These are phyloP conservation scores for Eulemur mongoz DNA, from an alignment of 2,797 vertebrate species.

Conservation along the genomic window DNA sequence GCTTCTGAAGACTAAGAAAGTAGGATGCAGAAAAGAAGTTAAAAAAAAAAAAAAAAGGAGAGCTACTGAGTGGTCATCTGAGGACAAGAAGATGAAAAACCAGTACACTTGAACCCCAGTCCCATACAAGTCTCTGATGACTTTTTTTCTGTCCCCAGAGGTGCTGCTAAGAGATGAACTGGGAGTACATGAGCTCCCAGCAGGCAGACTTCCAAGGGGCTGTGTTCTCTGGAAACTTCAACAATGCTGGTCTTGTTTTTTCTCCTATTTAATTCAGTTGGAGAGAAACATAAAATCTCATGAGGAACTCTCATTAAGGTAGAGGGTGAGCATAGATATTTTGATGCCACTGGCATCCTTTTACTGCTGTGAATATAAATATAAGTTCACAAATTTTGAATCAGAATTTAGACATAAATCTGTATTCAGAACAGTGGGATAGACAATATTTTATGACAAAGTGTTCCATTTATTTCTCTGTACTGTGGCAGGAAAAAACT, in stretches of 20 bases:
- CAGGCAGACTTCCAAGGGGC: background rate
- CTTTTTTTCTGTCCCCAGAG: background rate
- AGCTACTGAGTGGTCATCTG: background rate
- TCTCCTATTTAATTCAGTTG: background rate
- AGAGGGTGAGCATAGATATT: background rate
- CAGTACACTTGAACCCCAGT: background rate
- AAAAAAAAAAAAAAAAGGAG: background rate
- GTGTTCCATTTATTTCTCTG: background rate
- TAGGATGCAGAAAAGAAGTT: background rate
- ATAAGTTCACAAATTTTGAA: background rate
- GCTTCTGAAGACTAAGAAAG: background rate
- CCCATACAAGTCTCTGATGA: background rate
- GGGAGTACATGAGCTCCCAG: background rate
- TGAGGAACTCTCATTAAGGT: background rate
- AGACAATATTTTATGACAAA: background rate
- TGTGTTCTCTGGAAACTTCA: background rate
- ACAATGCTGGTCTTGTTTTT: conserved; percentile 7
- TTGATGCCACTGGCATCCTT: background rate
- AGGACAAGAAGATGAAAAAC: background rate
- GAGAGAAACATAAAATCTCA: background rate
- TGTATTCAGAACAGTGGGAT: background rate
- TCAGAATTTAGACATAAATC: background rate
- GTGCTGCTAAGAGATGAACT: background rate
- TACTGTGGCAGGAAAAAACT: background rate
- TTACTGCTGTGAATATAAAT: background rate